Percentiles rank a stretch among this genome's conserved stretches.
Conservation (phyloP, 2,888 invertebrate genomes). For the Charanyca ferruginea region DNA sequence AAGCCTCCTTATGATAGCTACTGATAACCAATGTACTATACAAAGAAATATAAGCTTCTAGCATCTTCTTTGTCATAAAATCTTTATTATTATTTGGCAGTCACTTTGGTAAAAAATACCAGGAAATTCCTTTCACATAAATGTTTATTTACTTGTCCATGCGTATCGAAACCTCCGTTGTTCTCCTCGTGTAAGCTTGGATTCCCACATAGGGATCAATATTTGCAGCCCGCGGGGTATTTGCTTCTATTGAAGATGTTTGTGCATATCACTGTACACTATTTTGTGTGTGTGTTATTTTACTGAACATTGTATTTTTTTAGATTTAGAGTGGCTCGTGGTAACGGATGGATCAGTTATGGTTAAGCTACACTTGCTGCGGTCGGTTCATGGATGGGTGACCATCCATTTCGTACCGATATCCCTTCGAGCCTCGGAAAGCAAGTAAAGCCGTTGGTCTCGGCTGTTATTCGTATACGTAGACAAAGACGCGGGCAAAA, state of each 20-base stretch:
- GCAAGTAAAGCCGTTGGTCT: too few species aligned
- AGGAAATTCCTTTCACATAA: slow-evolving; percentile 2
- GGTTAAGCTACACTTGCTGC: too few species aligned
- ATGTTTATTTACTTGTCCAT: slow-evolving; percentile 25
- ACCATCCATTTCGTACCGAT: too few species aligned
- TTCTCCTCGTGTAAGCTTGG: slow-evolving; percentile 11
- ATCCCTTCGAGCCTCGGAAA: too few species aligned
- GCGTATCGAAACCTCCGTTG: slow-evolving; percentile 13
- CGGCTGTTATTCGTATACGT: too few species aligned
- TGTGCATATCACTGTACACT: slow-evolving; percentile 28
- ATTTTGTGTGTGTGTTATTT: slow-evolving; percentile 9
- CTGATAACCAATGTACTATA: not conserved
- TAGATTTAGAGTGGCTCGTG: too few species aligned
- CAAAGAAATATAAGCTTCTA: not conserved
- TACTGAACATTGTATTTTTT: not conserved
- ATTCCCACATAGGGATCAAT: slow-evolving; percentile 22
- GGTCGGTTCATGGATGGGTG: too few species aligned
- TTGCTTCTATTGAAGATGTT: slow-evolving; percentile 26
- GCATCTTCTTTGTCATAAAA: not conserved
- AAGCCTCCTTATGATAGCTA: not conserved
- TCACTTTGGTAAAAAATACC: not conserved
- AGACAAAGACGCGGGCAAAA: too few species aligned
- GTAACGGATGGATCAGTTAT: too few species aligned
- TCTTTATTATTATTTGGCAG: not conserved
- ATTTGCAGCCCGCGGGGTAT: slow-evolving; percentile 32